These are phyloP conservation scores for Zele albiditarsus DNA, from an alignment of 2,888 invertebrate species.

Conservation along the genomic window DNA sequence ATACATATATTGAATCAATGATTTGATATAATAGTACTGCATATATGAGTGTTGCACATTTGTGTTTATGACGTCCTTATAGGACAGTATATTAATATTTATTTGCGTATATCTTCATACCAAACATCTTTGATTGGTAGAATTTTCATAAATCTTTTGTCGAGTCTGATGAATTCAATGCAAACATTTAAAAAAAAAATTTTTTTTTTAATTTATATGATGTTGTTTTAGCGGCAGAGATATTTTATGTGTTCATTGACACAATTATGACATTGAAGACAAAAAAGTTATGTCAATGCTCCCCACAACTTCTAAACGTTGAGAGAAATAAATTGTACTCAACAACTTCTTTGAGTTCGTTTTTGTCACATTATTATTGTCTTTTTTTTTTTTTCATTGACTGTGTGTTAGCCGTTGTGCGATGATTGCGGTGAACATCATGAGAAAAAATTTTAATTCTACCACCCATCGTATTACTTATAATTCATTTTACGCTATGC, in stretches of 20 bases:
- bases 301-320: neutral
- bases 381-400: neutral
- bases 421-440: neutral
- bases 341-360: neutral
- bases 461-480: neutral
- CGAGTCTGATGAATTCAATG: no score
- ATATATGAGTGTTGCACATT: no score
- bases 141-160: no score
- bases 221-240: neutral
- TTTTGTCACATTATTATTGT: neutral
- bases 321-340: neutral
- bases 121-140: no score
- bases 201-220: neutral
- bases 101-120: no score
- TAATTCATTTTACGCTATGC: neutral
- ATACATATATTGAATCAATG: no score
- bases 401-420: neutral
- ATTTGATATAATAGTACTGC: no score
- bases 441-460: neutral
- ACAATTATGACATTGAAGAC: neutral
- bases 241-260: neutral
- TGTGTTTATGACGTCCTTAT: no score
- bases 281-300: neutral
- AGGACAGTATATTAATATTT: no score
- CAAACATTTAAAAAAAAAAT: no score